Conservation (phyloP, 1,140 invertebrate genomes). For the Lethrus apterus region DNA sequence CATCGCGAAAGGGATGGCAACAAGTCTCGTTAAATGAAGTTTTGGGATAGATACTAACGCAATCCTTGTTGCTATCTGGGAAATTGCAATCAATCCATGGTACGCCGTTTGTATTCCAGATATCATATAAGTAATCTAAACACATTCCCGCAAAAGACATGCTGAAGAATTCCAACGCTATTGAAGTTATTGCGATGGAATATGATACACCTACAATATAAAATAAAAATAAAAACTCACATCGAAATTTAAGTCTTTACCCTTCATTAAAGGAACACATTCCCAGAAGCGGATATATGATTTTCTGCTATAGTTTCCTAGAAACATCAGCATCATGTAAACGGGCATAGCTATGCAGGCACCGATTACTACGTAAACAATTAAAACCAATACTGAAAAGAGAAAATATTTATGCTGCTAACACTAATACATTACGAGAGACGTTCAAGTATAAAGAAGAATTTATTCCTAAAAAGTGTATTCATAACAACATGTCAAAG, state of each 20-base stretch:
- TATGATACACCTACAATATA: constrained; percentile 2
- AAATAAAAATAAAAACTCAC: background rate
- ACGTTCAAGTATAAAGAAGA: no score
- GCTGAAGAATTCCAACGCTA: background rate
- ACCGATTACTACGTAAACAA: constrained; percentile 3
- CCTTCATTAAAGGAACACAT: constrained; percentile 8
- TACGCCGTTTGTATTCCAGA: background rate
- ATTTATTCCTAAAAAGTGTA: no score
- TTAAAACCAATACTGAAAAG: background rate
- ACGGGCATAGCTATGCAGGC: constrained; percentile 8
- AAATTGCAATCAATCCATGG: constrained; percentile 8
- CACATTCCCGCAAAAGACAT: background rate
- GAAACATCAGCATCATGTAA: constrained; percentile 12
- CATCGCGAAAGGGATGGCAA: no score
- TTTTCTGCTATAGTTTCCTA: constrained; percentile 4
- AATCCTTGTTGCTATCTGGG: background rate
- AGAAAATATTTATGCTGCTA: no score
- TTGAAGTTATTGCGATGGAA: background rate
- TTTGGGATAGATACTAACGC: background rate
- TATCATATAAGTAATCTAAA: background rate
- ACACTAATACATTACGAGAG: no score
- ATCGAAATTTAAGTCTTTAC: background rate
- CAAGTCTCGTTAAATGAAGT: background rate
- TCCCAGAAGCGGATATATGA: constrained; percentile 10
- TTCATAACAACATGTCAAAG: no score